Evolutionary conservation across 53 echinoderm and acorn worm species (phyloP).

Genomic region (Echinarachnius parma): DNA sequence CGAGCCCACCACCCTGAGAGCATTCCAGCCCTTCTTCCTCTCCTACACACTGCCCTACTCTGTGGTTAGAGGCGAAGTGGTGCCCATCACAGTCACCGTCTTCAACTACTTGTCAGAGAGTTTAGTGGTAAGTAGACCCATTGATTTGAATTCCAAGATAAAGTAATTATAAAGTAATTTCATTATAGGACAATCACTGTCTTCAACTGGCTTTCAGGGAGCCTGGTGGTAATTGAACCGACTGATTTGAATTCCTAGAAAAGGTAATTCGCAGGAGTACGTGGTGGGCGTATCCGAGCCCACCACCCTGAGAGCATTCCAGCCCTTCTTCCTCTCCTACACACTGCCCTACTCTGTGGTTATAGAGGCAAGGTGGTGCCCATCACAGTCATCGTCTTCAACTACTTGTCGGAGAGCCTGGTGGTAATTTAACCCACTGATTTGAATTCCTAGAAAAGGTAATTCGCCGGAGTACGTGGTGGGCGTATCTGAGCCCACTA

Average conservation of each 20-base stretch:
- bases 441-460: too few relatives aligned
- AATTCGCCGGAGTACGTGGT: slow-evolving; percentile 71
- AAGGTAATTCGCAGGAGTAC: slow-evolving; percentile 61
- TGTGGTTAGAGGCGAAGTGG: slow-evolving; percentile 90
- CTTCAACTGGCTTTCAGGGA: too few relatives aligned
- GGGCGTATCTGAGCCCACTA: slow-evolving; percentile 72
- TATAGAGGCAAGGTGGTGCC: slow-evolving; percentile 91
- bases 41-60: slow-evolving; percentile 95
- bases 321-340: slow-evolving; percentile 93
- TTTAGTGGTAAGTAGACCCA: slow-evolving; percentile 63
- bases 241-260: too few relatives aligned
- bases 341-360: slow-evolving; percentile 96
- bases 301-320: slow-evolving; percentile 73
- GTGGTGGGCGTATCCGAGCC: slow-evolving; percentile 82
- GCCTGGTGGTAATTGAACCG: too few relatives aligned
- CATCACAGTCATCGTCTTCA: slow-evolving; percentile 70
- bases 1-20: slow-evolving; percentile 56
- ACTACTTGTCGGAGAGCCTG: slow-evolving; percentile 77
- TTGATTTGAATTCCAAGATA: neutral
- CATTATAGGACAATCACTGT: too few relatives aligned
- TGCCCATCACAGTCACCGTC: slow-evolving; percentile 78
- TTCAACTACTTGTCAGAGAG: slow-evolving; percentile 90
- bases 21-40: slow-evolving; percentile 97
- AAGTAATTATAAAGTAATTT: too few relatives aligned
- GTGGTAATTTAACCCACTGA: slow-evolving; percentile 85